Percentiles rank a stretch among this genome's conserved stretches.
phyloP scores from a whole-genome alignment of 2,113 vertebrate species.

The Thalassoma bifasciatum region DNA sequence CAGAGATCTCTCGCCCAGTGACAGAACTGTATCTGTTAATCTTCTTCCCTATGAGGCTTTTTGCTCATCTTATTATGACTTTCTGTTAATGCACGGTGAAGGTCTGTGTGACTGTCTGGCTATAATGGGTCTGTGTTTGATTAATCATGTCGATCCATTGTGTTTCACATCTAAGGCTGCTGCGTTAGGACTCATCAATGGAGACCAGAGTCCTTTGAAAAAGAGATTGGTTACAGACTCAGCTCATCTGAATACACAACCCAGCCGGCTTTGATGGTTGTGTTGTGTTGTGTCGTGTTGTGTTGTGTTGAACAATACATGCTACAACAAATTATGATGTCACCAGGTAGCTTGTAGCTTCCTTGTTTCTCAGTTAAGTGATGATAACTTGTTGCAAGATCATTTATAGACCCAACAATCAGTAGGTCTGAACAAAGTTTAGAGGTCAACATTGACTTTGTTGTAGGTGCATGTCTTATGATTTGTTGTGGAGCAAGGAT shows the following conservation, averaged over 20 bases:
- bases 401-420: constrained; percentile 53
- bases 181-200: constrained; percentile 77
- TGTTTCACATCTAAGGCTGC: constrained; percentile 80
- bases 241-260: constrained; percentile 66
- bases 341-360: constrained; percentile 39
- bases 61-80: constrained; percentile 84
- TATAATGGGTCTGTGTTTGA: constrained; percentile 82
- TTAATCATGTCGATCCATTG: constrained; percentile 82
- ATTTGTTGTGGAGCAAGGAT: constrained; percentile 76
- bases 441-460: constrained; percentile 66
- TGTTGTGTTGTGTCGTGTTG: constrained; percentile 61
- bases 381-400: constrained; percentile 59
- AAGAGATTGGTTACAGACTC: constrained; percentile 76
- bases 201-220: constrained; percentile 77
- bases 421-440: constrained; percentile 46
- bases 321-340: constrained; percentile 63
- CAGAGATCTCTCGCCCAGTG: constrained; percentile 71
- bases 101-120: constrained; percentile 75
- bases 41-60: constrained; percentile 79
- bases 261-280: constrained; percentile 68
- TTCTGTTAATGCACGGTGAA: constrained; percentile 78
- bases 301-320: constrained; percentile 59
- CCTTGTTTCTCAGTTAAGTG: constrained; percentile 17
- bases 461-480: constrained; percentile 64
- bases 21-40: constrained; percentile 80